These are phyloP conservation scores for Tinamus major DNA, from an alignment of 2,797 vertebrate genomes.

Conservation along the genomic window DNA sequence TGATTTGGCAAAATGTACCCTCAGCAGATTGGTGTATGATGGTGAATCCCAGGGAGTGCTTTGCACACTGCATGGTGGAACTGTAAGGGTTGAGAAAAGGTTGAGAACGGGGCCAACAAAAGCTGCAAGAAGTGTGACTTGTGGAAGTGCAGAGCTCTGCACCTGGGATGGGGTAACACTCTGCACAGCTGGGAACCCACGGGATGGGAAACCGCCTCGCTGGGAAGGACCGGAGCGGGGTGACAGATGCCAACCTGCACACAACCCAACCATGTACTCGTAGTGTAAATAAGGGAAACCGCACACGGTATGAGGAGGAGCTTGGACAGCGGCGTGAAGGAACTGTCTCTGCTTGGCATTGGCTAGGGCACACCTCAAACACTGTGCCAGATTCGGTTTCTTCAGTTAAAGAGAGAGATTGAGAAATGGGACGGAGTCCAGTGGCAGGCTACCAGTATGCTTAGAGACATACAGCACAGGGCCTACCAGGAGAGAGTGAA, in stretches of 20 bases:
- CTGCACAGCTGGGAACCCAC: background rate
- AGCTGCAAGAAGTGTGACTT: background rate
- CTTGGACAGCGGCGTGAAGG: background rate
- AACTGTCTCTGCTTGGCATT: background rate
- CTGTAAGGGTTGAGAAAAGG: background rate
- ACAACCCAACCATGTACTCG: background rate
- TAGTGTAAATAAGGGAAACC: background rate
- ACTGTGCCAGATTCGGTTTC: background rate
- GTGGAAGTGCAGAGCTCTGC: background rate
- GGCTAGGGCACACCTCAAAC: background rate
- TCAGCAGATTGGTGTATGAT: background rate
- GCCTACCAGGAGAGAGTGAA: background rate
- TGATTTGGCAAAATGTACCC: background rate
- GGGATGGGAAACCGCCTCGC: background rate
- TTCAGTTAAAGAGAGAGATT: background rate
- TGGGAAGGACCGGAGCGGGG: background rate
- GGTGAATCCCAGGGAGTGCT: rapidly evolving
- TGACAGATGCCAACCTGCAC: background rate
- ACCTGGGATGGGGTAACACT: background rate
- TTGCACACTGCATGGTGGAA: rapidly evolving
- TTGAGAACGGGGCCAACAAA: background rate
- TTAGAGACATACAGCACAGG: background rate
- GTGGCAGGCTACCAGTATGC: background rate
- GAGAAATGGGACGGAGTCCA: background rate
- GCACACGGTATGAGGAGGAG: background rate